phyloP scores from a whole-genome alignment of 2,797 vertebrate genomes.

The Megaceryle alcyon region DNA sequence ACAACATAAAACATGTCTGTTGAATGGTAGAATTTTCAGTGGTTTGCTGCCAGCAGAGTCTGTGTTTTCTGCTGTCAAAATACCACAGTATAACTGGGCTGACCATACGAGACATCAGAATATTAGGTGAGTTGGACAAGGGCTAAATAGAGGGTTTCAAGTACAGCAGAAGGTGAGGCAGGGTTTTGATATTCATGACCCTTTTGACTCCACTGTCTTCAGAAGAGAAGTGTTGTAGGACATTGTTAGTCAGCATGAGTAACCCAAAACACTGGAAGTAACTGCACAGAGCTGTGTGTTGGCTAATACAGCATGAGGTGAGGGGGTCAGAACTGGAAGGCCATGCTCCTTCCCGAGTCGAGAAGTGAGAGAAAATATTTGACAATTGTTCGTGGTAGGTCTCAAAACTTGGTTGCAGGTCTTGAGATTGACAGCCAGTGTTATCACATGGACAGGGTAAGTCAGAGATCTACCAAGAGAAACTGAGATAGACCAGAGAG shows the following conservation, averaged over 20 bases:
- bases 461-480: background rate
- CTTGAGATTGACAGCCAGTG: background rate
- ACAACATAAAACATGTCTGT: background rate
- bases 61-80: background rate
- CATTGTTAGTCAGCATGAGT: background rate
- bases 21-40: background rate
- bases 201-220: background rate
- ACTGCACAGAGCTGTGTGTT: background rate
- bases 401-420: background rate
- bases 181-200: background rate
- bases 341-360: background rate
- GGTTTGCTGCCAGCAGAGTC: background rate
- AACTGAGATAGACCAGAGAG: background rate
- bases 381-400: background rate
- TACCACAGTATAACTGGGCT: background rate
- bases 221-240: background rate
- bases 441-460: background rate
- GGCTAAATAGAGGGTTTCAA: background rate
- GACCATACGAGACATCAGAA: background rate
- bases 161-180: background rate
- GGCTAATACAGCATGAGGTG: background rate
- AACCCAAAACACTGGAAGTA: background rate
- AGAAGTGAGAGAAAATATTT: background rate
- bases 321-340: background rate
- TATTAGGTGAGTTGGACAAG: fast-evolving